Percentiles rank a stretch among this genome's conserved stretches.
Conservation (phyloP, 2,113 vertebrate genomes). For the Protobothrops mucrosquamatus region DNA sequence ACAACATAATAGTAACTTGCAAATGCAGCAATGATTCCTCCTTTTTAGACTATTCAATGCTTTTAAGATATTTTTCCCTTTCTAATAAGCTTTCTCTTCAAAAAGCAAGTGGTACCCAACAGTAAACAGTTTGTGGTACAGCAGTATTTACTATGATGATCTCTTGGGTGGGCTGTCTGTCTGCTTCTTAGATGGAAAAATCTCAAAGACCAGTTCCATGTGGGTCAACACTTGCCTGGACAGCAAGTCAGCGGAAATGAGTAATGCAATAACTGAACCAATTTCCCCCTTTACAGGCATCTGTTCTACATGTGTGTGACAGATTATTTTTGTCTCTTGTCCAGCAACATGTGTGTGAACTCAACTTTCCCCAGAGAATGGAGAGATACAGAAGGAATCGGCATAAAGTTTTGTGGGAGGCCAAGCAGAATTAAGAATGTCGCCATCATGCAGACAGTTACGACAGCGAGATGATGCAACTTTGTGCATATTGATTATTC, state of each 20-base stretch:
- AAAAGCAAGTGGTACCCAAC: conserved; percentile 27
- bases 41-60: rapidly evolving
- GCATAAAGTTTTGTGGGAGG: conserved; percentile 57
- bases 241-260: conserved; percentile 56
- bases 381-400: conserved; percentile 56
- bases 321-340: conserved; percentile 61
- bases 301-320: conserved; percentile 66
- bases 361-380: conserved; percentile 47
- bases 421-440: conserved; percentile 63
- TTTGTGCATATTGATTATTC: conserved; percentile 36
- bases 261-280: conserved; percentile 48
- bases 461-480: conserved; percentile 38
- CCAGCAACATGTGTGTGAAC: conserved; percentile 54
- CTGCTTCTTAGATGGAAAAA: conserved; percentile 29
- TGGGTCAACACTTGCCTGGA: conserved; percentile 34
- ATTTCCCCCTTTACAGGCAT: conserved; percentile 52
- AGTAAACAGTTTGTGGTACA: conserved; percentile 18
- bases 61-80: neutral
- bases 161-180: conserved; percentile 36
- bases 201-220: conserved; percentile 34
- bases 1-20: neutral
- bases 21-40: neutral
- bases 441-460: conserved; percentile 41
- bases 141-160: conserved; percentile 30
- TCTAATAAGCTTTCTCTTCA: neutral